These are phyloP conservation scores for Halcyon chelicuti DNA, from an alignment of 2,797 vertebrate genomes.

Conservation along the genomic window DNA sequence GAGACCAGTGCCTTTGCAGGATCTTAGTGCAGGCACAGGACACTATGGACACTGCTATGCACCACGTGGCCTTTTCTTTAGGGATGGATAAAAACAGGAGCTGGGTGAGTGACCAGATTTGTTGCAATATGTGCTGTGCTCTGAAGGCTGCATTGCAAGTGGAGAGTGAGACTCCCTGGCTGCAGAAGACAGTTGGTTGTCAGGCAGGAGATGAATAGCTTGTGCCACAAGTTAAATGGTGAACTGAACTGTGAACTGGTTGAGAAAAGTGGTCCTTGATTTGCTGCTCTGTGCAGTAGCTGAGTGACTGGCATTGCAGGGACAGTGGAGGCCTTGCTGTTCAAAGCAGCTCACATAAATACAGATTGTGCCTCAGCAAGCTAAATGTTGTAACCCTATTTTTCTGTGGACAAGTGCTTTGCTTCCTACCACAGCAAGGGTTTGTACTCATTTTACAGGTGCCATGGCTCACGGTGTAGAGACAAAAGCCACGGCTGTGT, in stretches of 20 bases:
- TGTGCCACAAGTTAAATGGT: neutral
- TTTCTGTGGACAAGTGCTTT: neutral
- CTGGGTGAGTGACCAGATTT: neutral
- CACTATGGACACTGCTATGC: rapidly evolving
- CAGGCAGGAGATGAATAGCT: neutral
- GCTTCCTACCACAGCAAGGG: neutral
- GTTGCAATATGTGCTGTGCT: rapidly evolving
- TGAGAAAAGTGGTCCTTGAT: neutral
- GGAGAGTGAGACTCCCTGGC: rapidly evolving
- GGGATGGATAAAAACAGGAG: neutral
- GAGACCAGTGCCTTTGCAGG: rapidly evolving
- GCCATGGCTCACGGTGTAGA: neutral
- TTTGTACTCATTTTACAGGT: rapidly evolving
- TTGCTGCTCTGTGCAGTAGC: neutral
- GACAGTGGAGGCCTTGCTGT: neutral
- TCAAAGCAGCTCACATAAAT: neutral
- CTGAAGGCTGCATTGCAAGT: neutral
- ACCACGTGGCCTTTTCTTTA: neutral
- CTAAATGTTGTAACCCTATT: neutral
- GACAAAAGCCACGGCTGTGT: neutral
- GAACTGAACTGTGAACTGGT: neutral
- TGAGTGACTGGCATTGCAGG: neutral
- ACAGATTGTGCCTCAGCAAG: neutral
- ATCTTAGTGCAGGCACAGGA: neutral
- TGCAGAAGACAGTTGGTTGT: rapidly evolving